A percentile compares a stretch with the other conserved stretches of the same genome.
Evolutionary conservation across 1,140 invertebrate species (phyloP).

Genomic region (Odontomachus brunneus): DNA sequence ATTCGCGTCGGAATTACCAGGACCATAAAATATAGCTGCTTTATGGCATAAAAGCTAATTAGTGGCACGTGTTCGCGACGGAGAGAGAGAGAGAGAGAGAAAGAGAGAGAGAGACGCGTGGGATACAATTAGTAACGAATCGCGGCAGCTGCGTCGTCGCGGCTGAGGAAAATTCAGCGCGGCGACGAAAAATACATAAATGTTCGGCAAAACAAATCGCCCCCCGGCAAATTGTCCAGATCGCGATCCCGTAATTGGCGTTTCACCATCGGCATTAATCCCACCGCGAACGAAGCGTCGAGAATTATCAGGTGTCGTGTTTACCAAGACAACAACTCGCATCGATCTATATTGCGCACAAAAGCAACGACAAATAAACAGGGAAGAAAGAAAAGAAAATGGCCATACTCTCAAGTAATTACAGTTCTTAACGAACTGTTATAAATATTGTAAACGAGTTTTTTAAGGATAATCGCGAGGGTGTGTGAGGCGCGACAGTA

Average conservation of each 20-base stretch:
- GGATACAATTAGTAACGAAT: constrained; percentile 72
- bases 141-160: constrained; percentile 59
- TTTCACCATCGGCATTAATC: constrained; percentile 33
- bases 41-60: constrained; percentile 67
- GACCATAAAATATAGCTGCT: constrained; percentile 70
- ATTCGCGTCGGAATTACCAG: constrained; percentile 56
- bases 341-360: too few species aligned
- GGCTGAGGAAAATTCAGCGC: constrained; percentile 46
- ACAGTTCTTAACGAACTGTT: too few species aligned
- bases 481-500: neutral
- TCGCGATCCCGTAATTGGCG: too few species aligned
- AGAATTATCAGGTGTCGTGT: too few species aligned
- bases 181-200: constrained; percentile 60
- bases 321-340: too few species aligned
- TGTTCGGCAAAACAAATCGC: constrained; percentile 36
- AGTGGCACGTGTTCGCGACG: constrained; percentile 69
- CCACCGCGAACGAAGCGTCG: constrained; percentile 12
- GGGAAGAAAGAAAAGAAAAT: too few species aligned
- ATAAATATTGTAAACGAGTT: too few species aligned
- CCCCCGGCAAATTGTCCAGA: neutral
- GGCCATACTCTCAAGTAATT: too few species aligned
- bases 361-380: too few species aligned
- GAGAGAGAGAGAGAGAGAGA: too few species aligned
- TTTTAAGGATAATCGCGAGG: neutral
- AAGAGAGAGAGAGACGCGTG: too few species aligned